These are phyloP conservation scores for Lycaon pictus DNA, from an alignment of 2,113 vertebrate species.

Conservation along the genomic window DNA sequence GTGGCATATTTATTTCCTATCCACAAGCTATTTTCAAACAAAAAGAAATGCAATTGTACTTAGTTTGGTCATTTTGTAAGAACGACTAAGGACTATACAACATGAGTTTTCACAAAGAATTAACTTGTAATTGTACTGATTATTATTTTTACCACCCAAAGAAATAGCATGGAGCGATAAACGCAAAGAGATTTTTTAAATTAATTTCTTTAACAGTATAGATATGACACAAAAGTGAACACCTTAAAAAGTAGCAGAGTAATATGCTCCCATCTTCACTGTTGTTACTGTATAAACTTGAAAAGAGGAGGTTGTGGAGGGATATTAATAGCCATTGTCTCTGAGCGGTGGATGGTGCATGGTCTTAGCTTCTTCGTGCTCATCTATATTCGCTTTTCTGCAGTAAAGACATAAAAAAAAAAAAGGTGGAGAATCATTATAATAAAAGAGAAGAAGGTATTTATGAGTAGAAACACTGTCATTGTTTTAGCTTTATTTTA, in stretches of 20 bases:
- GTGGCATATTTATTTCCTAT: neutral
- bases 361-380: neutral
- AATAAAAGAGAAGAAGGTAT: neutral
- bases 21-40: conserved; percentile 7
- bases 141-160: neutral
- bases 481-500: neutral
- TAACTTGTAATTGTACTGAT: neutral
- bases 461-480: neutral
- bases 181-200: neutral
- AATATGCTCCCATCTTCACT: neutral
- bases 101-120: neutral
- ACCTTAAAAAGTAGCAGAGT: neutral
- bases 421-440: neutral
- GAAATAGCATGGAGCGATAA: neutral
- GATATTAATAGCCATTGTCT: fast-evolving
- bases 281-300: neutral
- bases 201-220: neutral
- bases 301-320: neutral
- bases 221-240: neutral
- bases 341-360: fast-evolving
- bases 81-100: neutral
- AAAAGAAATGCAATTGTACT: neutral
- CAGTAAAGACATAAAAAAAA: neutral
- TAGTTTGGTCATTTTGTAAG: neutral
- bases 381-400: neutral